Evolutionary conservation across 2,797 vertebrate species (phyloP).

Genomic region (Melanotaenia maccullochi): DNA sequence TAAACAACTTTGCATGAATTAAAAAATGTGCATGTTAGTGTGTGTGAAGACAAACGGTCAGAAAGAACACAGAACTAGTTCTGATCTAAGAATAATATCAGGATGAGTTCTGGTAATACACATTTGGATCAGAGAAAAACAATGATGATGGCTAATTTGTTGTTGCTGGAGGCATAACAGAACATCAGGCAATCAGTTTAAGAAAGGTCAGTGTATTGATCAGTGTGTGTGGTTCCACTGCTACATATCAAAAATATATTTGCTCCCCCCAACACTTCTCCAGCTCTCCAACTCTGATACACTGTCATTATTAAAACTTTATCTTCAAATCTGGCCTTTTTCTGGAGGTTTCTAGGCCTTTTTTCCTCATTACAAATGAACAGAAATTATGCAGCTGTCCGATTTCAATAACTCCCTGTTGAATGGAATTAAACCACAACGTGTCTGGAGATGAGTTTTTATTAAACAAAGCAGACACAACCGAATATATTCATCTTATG

Average conservation of each 20-base stretch:
- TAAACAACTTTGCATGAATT: conserved; percentile 11
- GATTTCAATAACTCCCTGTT: conserved; percentile 33
- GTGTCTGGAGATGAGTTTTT: conserved; percentile 44
- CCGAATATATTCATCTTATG: conserved; percentile 47
- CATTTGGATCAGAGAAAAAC: conserved; percentile 44
- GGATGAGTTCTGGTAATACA: background rate
- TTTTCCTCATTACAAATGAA: conserved; percentile 40
- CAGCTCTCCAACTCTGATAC: conserved; percentile 11
- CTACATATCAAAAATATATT: conserved; percentile 67
- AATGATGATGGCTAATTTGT: conserved; percentile 34
- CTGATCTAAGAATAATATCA: conserved; percentile 25
- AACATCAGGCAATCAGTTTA: conserved; percentile 57
- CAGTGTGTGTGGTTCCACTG: conserved; percentile 43
- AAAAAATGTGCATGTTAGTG: background rate
- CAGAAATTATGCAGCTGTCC: conserved; percentile 25
- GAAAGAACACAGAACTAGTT: conserved; percentile 4
- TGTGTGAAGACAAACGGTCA: conserved; percentile 15
- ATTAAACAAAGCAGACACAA: conserved; percentile 50
- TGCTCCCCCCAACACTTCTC: conserved; percentile 47
- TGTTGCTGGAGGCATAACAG: conserved; percentile 35
- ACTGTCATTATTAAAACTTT: conserved; percentile 24
- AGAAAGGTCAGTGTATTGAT: conserved; percentile 69
- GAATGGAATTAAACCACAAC: conserved; percentile 55
- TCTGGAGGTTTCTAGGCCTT: background rate
- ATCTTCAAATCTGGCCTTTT: conserved; percentile 53